A percentile compares a stretch with the other conserved stretches of the same genome.
These are phyloP conservation scores for Amiota communis DNA, from an alignment of 2,888 invertebrate species.

Conservation along the genomic window DNA sequence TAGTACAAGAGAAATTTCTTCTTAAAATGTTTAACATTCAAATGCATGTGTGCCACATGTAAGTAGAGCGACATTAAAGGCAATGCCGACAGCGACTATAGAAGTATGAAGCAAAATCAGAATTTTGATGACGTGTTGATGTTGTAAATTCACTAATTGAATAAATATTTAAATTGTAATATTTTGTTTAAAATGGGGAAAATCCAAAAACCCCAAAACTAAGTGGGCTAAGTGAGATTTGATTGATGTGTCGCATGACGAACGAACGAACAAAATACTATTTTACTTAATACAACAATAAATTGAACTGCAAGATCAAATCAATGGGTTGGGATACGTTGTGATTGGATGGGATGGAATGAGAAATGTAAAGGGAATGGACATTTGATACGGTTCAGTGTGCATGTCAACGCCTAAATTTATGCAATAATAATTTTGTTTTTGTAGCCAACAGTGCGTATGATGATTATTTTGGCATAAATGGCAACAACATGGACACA, in stretches of 20 bases:
- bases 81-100: too few relatives aligned
- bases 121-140: conserved; percentile 72
- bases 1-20: too few relatives aligned
- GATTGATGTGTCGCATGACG: not conserved
- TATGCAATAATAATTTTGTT: conserved; percentile 22
- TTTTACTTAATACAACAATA: not conserved
- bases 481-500: not conserved
- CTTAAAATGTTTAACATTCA: too few relatives aligned
- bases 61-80: too few relatives aligned
- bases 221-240: conserved; percentile 6
- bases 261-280: not conserved
- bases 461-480: conserved; percentile 26
- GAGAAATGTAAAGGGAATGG: not conserved
- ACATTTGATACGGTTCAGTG: not conserved
- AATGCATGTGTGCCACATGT: too few relatives aligned
- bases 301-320: not conserved
- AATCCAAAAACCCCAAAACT: not conserved
- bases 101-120: too few relatives aligned
- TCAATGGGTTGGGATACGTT: too few relatives aligned
- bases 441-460: conserved; percentile 19
- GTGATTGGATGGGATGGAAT: too few relatives aligned
- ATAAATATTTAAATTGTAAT: conserved; percentile 9
- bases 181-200: not conserved
- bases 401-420: conserved; percentile 21
- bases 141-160: not conserved